Evolutionary conservation across 2,797 vertebrate genomes (phyloP).

Genomic region (Limnodromus scolopaceus): DNA sequence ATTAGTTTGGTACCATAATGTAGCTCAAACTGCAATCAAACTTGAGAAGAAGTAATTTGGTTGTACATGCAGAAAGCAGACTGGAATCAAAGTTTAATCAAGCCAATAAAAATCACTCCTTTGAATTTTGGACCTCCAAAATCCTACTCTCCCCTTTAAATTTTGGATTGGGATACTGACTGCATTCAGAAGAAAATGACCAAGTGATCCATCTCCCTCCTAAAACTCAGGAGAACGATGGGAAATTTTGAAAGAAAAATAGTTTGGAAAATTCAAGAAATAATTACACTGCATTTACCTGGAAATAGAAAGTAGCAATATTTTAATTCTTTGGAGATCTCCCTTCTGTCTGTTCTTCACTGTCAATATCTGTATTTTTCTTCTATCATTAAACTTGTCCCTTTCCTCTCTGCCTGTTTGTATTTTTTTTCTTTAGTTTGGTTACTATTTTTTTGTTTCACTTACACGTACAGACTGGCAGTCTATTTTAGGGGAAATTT

Average conservation of each 20-base stretch:
- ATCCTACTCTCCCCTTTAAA: background rate
- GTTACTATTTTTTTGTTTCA: constrained; percentile 18
- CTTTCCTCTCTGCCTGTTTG: constrained; percentile 79
- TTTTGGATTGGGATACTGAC: background rate
- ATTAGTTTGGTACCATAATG: background rate
- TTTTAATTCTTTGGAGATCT: constrained; percentile 74
- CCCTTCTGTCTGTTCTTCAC: constrained; percentile 82
- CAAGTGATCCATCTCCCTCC: background rate
- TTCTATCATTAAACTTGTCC: constrained; percentile 90
- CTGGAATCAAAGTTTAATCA: background rate
- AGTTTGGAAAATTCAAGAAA: background rate
- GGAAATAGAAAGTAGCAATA: constrained; percentile 54
- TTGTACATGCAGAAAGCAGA: background rate
- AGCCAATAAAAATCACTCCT: background rate
- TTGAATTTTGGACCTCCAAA: background rate
- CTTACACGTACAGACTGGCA: background rate
- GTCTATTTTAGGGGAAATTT: background rate
- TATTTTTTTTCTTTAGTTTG: background rate
- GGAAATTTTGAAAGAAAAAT: background rate
- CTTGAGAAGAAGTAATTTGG: background rate
- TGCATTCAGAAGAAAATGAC: background rate
- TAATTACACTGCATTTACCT: background rate
- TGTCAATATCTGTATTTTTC: constrained; percentile 86
- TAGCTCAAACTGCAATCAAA: background rate
- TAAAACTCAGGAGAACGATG: background rate